A percentile compares a stretch with the other conserved stretches of the same genome.
These are phyloP conservation scores for Parnassius apollo DNA, from an alignment of 2,888 invertebrate species.

Conservation along the genomic window DNA sequence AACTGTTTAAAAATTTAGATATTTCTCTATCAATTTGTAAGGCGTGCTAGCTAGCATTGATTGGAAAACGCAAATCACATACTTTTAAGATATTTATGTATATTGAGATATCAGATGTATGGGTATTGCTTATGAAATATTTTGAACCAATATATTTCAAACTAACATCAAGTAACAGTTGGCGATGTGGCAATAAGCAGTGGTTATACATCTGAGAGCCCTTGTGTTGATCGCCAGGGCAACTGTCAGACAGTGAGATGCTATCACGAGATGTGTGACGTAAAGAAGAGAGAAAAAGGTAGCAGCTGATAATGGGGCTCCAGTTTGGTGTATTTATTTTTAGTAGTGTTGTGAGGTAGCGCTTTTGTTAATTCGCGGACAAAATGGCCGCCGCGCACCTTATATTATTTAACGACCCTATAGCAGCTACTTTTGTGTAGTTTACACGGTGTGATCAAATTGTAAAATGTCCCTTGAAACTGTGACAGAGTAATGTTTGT, in stretches of 20 bases:
- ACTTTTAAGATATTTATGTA: background rate
- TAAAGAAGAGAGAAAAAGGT: conserved; percentile 30
- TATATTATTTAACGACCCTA: conserved; percentile 18
- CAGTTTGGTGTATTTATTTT: conserved; percentile 57
- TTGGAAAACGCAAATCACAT: too few relatives aligned
- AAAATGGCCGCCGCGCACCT: conserved; percentile 7
- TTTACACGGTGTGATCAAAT: background rate
- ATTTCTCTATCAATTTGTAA: too few relatives aligned
- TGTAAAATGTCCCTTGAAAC: background rate
- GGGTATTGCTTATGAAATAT: background rate
- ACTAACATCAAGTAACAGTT: too few relatives aligned
- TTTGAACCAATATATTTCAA: too few relatives aligned
- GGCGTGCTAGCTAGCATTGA: too few relatives aligned
- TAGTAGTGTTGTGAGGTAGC: conserved; percentile 38
- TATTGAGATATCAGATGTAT: background rate
- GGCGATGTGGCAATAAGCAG: background rate
- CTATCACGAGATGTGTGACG: conserved; percentile 1
- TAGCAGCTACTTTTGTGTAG: conserved; percentile 1
- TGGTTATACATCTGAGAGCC: background rate
- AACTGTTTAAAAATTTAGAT: too few relatives aligned
- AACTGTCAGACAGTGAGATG: background rate
- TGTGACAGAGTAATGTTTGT: background rate
- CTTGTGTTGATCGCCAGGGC: background rate
- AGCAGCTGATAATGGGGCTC: conserved; percentile 43
- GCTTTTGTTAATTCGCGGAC: conserved; percentile 26